A percentile compares a stretch with the other conserved stretches of the same genome.
These are phyloP conservation scores for Dolichopus griseipennis DNA, from an alignment of 2,888 invertebrate genomes.

Conservation along the genomic window DNA sequence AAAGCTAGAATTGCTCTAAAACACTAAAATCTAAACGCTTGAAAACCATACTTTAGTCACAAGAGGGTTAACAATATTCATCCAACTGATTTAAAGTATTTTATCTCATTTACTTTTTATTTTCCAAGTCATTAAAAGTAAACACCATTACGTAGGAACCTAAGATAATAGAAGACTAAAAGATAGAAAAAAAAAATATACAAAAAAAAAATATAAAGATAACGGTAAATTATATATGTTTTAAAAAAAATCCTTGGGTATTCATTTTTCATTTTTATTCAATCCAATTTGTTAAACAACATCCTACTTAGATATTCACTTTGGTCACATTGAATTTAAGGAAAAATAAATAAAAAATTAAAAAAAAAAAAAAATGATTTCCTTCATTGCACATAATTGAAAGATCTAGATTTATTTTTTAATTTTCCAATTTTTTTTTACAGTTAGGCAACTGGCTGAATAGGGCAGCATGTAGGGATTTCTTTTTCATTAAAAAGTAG, in stretches of 20 bases:
- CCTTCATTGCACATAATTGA: constrained; percentile 1
- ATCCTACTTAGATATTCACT: not conserved
- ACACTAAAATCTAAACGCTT: too few species aligned
- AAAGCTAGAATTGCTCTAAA: too few species aligned
- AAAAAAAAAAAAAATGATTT: not conserved
- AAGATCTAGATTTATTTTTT: not conserved
- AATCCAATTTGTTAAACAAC: not conserved
- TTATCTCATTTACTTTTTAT: not conserved
- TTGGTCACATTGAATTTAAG: not conserved
- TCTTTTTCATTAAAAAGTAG: not conserved
- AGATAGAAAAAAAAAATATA: not conserved
- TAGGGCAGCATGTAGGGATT: not conserved
- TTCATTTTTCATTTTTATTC: too few species aligned
- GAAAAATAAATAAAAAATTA: not conserved
- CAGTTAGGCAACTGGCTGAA: not conserved
- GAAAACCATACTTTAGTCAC: too few species aligned
- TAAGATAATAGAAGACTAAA: not conserved
- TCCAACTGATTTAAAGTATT: too few species aligned
- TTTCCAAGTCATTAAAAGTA: constrained; percentile 9
- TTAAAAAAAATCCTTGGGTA: not conserved
- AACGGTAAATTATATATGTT: not conserved
- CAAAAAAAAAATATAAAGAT: not conserved
- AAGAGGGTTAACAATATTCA: too few species aligned
- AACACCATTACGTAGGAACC: not conserved
- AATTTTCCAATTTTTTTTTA: too few species aligned